These are phyloP conservation scores for Tetragonula clypearis DNA, from an alignment of 1,140 invertebrate species.

Conservation along the genomic window DNA sequence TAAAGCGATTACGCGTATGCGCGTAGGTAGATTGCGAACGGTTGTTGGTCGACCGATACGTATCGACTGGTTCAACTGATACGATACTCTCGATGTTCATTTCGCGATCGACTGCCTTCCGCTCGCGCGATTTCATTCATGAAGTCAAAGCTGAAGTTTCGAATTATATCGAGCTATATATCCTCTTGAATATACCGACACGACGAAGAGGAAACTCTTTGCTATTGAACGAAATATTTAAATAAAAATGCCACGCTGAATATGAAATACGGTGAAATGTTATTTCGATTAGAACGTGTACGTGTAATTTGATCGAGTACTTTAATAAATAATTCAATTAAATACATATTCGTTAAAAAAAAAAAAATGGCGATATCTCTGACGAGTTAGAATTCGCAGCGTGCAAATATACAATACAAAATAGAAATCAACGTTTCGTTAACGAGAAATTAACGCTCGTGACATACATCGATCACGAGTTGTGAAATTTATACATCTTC, in stretches of 20 bases:
- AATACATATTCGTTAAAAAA: too few species aligned
- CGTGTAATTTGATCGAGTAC: not conserved
- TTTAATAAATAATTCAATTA: not conserved
- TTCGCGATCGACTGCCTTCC: not conserved
- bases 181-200: not conserved
- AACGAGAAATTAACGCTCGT: too few species aligned
- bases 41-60: not conserved
- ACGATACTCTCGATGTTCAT: slow-evolving; percentile 10
- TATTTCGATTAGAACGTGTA: not conserved
- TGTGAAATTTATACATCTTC: too few species aligned
- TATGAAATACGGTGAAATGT: not conserved
- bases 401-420: too few species aligned
- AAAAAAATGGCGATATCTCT: not conserved
- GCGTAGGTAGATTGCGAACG: not conserved
- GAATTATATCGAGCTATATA: too few species aligned
- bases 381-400: not conserved
- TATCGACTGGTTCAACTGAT: slow-evolving; percentile 6
- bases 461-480: too few species aligned
- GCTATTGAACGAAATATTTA: not conserved
- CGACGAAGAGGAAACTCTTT: not conserved
- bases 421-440: too few species aligned
- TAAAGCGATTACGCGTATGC: not conserved
- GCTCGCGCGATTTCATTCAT: not conserved
- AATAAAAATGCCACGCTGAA: not conserved
- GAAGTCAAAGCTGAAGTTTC: not conserved